A percentile compares a stretch with the other conserved stretches of the same genome.
Evolutionary conservation across 2,797 vertebrate species (phyloP).

Genomic region (Epinephelus malabaricus): DNA sequence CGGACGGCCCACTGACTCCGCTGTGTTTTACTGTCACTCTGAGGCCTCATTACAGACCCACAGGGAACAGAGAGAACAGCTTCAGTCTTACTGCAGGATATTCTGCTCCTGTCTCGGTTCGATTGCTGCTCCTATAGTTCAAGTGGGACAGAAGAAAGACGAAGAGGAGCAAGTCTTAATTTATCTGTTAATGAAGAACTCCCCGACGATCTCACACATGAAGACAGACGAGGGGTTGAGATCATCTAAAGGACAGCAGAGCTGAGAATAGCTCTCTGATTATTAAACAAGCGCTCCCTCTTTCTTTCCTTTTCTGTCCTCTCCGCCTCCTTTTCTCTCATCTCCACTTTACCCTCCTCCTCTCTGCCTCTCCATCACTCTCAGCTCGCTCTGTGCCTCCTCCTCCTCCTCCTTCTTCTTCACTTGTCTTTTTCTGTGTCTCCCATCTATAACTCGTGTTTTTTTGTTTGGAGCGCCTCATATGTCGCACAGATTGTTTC

Average conservation of each 20-base stretch:
- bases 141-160: not conserved
- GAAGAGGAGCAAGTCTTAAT: conserved; percentile 23
- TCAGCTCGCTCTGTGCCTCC: not conserved
- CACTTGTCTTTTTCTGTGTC: too few relatives aligned
- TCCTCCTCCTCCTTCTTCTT: not conserved
- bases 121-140: conserved; percentile 16
- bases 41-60: conserved; percentile 18
- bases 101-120: not conserved
- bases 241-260: conserved; percentile 58
- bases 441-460: not conserved
- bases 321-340: conserved; percentile 30
- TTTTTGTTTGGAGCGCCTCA: not conserved
- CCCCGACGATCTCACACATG: not conserved
- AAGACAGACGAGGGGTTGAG: conserved; percentile 20
- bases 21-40: conserved; percentile 15
- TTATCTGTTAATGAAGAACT: conserved; percentile 46
- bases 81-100: not conserved
- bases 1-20: too few relatives aligned
- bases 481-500: not conserved
- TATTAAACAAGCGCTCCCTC: conserved; percentile 37
- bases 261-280: conserved; percentile 52
- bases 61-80: not conserved
- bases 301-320: conserved; percentile 10
- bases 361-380: not conserved
- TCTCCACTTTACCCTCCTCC: conserved; percentile 12